Evolutionary conservation across 2,113 vertebrate species (phyloP).

Genomic region (Potamarius usumacintae): DNA sequence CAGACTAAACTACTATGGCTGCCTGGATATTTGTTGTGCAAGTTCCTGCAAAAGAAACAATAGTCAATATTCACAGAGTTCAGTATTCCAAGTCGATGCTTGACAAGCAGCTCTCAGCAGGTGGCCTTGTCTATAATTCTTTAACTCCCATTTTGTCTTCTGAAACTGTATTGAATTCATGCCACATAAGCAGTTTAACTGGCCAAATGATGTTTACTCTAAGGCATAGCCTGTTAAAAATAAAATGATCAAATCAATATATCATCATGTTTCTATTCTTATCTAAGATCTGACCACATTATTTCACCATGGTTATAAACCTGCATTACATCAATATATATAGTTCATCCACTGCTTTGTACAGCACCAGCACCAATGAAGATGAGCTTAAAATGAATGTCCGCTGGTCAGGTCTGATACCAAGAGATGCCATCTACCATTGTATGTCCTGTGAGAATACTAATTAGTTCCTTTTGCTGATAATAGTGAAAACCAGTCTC

Average conservation of each 20-base stretch:
- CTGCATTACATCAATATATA: neutral
- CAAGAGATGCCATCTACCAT: conserved; percentile 53
- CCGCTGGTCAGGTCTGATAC: conserved; percentile 58
- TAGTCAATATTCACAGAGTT: conserved; percentile 45
- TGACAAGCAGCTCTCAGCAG: conserved; percentile 44
- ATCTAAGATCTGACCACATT: neutral
- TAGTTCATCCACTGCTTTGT: conserved; percentile 15
- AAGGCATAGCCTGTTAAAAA: neutral
- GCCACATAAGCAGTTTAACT: conserved; percentile 21
- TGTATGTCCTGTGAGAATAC: conserved; percentile 64
- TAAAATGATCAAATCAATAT: neutral
- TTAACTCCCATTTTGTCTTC: conserved; percentile 17
- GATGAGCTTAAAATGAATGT: conserved; percentile 45
- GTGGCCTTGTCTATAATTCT: conserved; percentile 9
- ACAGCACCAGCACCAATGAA: conserved; percentile 25
- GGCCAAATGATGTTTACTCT: neutral
- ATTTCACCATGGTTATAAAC: neutral
- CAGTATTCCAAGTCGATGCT: conserved; percentile 28
- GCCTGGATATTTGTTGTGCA: conserved; percentile 17
- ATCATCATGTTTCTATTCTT: neutral
- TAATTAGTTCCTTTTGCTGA: conserved; percentile 61
- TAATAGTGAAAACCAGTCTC: conserved; percentile 56
- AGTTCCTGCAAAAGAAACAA: conserved; percentile 36
- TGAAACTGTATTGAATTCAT: conserved; percentile 26
- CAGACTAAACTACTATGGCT: conserved; percentile 39